phyloP scores from a whole-genome alignment of 2,888 invertebrate species.

The Lepidochitona cinerea region DNA sequence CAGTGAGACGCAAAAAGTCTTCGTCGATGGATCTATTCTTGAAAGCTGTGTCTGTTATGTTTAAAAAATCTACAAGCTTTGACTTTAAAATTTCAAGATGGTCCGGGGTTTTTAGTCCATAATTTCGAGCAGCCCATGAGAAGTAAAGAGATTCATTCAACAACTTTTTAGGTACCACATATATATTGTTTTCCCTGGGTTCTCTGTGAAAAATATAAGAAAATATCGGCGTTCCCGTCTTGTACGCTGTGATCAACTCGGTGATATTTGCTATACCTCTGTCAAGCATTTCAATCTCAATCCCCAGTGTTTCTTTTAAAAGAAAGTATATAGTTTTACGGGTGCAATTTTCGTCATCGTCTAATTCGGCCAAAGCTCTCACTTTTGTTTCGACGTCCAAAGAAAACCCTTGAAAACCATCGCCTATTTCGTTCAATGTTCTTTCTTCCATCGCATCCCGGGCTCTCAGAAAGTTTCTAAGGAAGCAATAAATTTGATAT shows the following conservation, averaged over 20 bases:
- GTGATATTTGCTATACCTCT: slow-evolving; percentile 43
- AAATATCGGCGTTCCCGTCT: slow-evolving; percentile 46
- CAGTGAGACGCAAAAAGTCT: not conserved
- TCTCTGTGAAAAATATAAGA: slow-evolving; percentile 42
- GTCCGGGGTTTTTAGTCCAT: slow-evolving; percentile 27
- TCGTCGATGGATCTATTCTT: slow-evolving; percentile 8
- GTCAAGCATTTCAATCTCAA: slow-evolving; percentile 40
- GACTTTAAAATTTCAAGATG: slow-evolving; percentile 33
- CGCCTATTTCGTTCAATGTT: slow-evolving; percentile 39
- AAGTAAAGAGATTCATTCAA: slow-evolving; percentile 37
- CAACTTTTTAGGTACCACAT: slow-evolving; percentile 47
- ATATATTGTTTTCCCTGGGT: slow-evolving; percentile 33
- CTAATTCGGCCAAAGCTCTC: slow-evolving; percentile 15
- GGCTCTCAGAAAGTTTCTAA: slow-evolving; percentile 51
- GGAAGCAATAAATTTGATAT: slow-evolving; percentile 46
- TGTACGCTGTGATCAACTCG: slow-evolving; percentile 40
- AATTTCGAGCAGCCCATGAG: slow-evolving; percentile 33
- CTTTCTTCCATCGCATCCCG: slow-evolving; percentile 59
- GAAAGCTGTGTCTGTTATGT: slow-evolving; percentile 27
- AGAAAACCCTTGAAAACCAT: slow-evolving; percentile 34
- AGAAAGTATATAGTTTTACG: slow-evolving; percentile 32
- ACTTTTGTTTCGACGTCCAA: slow-evolving; percentile 32
- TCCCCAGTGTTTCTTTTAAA: slow-evolving; percentile 33
- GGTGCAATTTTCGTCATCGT: slow-evolving; percentile 1
- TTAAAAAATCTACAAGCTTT: slow-evolving; percentile 21